Evolutionary conservation across 92 coral and sea anemone genomes (phyloP), one percentile per base, ranked within the genome.

Genomic region (Metridium senile): DNA sequence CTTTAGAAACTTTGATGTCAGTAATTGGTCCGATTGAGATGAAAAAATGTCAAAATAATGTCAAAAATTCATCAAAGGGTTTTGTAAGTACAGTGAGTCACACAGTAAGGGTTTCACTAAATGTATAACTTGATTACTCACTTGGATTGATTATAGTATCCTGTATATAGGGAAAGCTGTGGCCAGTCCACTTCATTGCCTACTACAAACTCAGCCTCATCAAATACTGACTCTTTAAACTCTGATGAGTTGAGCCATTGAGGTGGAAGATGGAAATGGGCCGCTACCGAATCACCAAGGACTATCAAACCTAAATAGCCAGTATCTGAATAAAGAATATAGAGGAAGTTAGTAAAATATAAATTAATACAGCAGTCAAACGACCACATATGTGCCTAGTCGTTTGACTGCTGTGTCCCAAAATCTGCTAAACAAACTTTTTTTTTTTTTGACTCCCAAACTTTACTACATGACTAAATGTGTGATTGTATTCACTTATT

Each of bases 181-280:
- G 99, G 99, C 99, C 99, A 96, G 54, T 92, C 99, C 61, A 89
- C 53, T 63, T 96, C 99, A 90, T 96, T 96, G 27, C 78, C 88
- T 10, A 92, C 81, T 20, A 89, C 89, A 61, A 96, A 96, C 54
- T 74, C 82, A n/a, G 83, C 79, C 74, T 96, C 46, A 16, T 78
- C 66, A 71, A 96, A 96, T 64, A 90, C 92, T 32, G 78, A 31
- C 45, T 66, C 70, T 46, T 85, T 72, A 3, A 92, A 47, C 72
- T 81, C 84, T 30, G 86, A 86, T 46, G 97, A 87, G 17, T 93
- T 96, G 53, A 96, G 82, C 99, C 99, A 96, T 45, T 87, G 91
- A 31, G 99, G 96, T 32, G 99, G 99, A 27, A 96, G 87, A 54
- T 83, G 96, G 59, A 96, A 96, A 69, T 96, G 99, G 0, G 90